Conservation (phyloP, 2,888 invertebrate genomes). For the Euplagia quadripunctaria region DNA sequence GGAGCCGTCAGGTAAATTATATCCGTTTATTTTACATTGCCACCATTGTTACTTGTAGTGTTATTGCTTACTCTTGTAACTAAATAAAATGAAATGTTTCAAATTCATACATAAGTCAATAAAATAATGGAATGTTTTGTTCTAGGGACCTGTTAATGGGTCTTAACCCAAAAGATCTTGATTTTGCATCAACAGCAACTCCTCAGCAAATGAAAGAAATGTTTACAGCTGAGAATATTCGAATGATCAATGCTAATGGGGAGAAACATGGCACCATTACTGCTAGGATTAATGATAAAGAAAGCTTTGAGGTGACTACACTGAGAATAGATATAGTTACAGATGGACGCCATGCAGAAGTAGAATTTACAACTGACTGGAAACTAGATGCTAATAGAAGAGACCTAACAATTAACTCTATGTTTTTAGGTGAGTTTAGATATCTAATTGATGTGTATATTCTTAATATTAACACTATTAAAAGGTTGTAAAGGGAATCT, state of each 20-base stretch:
- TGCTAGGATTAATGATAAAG: conserved; percentile 96
- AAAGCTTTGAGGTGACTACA: conserved; percentile 98
- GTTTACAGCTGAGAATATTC: conserved; percentile 93
- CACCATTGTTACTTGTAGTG: not conserved
- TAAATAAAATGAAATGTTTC: not conserved
- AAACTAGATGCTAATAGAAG: conserved; percentile 97
- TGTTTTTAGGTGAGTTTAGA: conserved; percentile 92
- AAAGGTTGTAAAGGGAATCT: too few species aligned
- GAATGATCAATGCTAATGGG: conserved; percentile 97
- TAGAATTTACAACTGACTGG: conserved; percentile 97
- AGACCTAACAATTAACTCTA: conserved; percentile 99
- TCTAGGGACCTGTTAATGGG: conserved; percentile 93
- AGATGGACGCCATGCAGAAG: conserved; percentile 98
- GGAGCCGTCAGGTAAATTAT: conserved; percentile 94
- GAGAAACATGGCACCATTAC: conserved; percentile 99
- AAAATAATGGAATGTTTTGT: conserved; percentile 13
- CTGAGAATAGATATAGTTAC: conserved; percentile 96
- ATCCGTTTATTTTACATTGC: not conserved
- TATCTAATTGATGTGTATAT: not conserved
- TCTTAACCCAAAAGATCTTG: conserved; percentile 95
- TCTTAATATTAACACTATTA: too few species aligned
- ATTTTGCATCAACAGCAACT: conserved; percentile 99
- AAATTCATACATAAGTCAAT: too few species aligned
- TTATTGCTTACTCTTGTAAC: not conserved
- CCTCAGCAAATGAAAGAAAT: conserved; percentile 98